Evolutionary conservation across 2,888 invertebrate genomes (phyloP), one percentile per base, ranked within the genome.

Genomic region (Phania funesta): DNA sequence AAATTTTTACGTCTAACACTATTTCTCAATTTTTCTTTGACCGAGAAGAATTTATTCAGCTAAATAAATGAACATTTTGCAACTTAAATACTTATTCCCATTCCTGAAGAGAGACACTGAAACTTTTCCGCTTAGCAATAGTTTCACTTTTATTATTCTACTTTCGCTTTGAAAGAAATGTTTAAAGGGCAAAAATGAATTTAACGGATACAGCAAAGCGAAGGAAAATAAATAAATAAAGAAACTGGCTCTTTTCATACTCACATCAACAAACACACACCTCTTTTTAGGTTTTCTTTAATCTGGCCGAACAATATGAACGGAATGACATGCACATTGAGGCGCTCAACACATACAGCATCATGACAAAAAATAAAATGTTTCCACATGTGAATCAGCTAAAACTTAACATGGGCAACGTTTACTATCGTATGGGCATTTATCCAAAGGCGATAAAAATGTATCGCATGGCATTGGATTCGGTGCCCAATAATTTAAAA

Each of bases 381-480:
- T 98, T 99, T 90, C 95, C 95, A 56, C 98, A 98, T 89, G 97
- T 98, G 44, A 96, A 98, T 87, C 94, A 98, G 82, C 92, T 99
- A 8, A 98, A 98, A 92, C 95, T 99, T 0, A 99, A 99, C 90
- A 99, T 99, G 96, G 99, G 99, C 1, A 99, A 99, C 89, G 98
- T 99, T 87, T 97, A 98, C 91, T 97, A 97, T 87, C 96, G 96
- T 91, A 96, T 98, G 93, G 97, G 97, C 84, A 94, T 97, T 87
- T 97, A 96, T 88, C 95, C 96, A 13, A 97, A 98, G 92, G 99
- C 99, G 0, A 94, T 99, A 76, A 99, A 99, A 92, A 95, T 98
- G 93, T 99, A 98, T 89, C 94, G 99, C 86, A 99, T 99, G 99
- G 99, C 99, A 0, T 92, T 99, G 84, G 99, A 99, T 91, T 99